Evolutionary conservation across 2,113 vertebrate genomes (phyloP), one percentile per base, ranked within the genome.

Genomic region (Scortum barcoo): DNA sequence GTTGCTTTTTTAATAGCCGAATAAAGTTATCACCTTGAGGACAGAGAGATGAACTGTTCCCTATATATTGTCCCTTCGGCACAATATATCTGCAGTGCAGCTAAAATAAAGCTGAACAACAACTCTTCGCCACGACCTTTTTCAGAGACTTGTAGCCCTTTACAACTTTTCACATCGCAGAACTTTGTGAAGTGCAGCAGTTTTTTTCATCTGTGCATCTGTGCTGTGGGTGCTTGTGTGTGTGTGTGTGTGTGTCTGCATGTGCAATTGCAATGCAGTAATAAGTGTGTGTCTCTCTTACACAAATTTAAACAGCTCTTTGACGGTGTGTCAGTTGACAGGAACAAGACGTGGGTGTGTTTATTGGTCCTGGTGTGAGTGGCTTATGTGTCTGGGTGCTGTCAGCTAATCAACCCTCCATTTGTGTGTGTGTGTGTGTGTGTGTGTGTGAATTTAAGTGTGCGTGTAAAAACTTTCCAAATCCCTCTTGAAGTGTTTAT

Each of bases 1-100:
- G 24, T 38, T 46, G 33, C 6, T 63, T 57, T 28, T 54, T 78
- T 83, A 2, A 61, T 57, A 51, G 53, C 11, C 0, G 2, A 75
- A 74, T 80, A 71, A 88, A 85, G 44, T 80, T 54, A 57, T 76
- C 65, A 71, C 84, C 87, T 87, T 66, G n/a, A 72, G 74, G 76
- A 86, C 81, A 61, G 36, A 83, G 42, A 67, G 30, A 73, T 71
- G 30, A 88, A 58, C 48, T 63, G 20, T 36, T 73, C 1, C 73
- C 22, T 70, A 69, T 17, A 68, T 76, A n/a, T n/a, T n/a, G n/a
- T 53, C 28, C 24, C 11, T 85, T 26, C 0, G 19, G 71, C 3
- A 30, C 48, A 70, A 42, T 57, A 42, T 57, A 72, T 83, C 72
- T 86, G 83, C 83, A 83, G 24, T 67, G 78, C 76, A 78, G 81